These are phyloP conservation scores for Euleptes europaea DNA, from an alignment of 2,113 vertebrate species.

Conservation along the genomic window DNA sequence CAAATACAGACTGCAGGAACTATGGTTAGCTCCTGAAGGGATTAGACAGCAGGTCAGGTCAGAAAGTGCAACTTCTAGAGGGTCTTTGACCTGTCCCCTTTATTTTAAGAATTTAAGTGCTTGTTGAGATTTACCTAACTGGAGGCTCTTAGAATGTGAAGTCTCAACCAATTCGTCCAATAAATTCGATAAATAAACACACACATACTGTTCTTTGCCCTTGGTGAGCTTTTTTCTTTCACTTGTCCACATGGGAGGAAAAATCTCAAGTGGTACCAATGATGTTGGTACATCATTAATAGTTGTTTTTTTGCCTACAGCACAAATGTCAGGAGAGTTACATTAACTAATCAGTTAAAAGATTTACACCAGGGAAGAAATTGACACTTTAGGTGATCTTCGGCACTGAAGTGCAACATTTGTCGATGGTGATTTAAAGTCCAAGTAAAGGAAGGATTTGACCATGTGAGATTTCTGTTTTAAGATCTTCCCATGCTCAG, in stretches of 20 bases:
- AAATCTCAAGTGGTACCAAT: background rate
- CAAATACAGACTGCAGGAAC: background rate
- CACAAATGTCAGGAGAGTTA: constrained; percentile 20
- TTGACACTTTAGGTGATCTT: constrained; percentile 3
- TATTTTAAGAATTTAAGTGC: background rate
- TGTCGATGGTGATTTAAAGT: background rate
- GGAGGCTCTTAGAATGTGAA: background rate
- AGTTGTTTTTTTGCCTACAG: background rate
- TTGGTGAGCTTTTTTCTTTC: background rate
- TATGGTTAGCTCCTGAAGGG: background rate
- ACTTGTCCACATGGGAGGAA: background rate
- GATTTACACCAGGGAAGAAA: constrained; percentile 31
- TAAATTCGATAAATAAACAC: too few relatives aligned
- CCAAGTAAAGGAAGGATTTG: constrained; percentile 22
- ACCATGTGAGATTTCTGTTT: constrained; percentile 49
- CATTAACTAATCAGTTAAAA: constrained; percentile 21
- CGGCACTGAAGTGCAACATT: constrained; percentile 18
- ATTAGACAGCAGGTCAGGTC: background rate
- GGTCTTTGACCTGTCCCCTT: background rate
- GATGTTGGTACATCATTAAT: too few relatives aligned
- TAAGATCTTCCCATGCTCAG: constrained; percentile 67
- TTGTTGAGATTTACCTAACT: background rate
- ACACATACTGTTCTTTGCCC: background rate
- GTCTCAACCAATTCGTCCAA: background rate
- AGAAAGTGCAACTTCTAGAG: background rate